Percentiles rank a stretch among this genome's conserved stretches.
These are phyloP conservation scores for Antedon mediterranea DNA, from an alignment of 53 echinoderm and acorn worm species.

Conservation along the genomic window DNA sequence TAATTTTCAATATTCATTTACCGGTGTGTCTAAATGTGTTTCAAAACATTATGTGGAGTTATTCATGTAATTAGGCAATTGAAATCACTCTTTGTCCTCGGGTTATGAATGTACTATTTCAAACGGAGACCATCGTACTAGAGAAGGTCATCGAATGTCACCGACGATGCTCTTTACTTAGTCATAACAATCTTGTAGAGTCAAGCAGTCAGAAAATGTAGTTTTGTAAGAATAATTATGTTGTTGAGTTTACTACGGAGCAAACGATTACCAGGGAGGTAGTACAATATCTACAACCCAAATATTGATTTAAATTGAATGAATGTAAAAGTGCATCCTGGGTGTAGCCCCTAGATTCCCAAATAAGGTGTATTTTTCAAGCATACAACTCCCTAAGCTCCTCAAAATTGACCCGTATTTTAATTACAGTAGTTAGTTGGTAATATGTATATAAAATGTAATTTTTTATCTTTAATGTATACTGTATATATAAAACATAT, in stretches of 20 bases:
- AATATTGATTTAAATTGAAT: not conserved
- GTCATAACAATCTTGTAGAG: not conserved
- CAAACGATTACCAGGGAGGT: not conserved
- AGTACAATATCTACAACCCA: not conserved
- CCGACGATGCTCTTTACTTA: not conserved
- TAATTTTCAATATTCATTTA: not conserved
- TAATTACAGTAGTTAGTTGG: no score
- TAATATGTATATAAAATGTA: no score
- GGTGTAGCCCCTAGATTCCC: not conserved
- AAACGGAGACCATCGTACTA: not conserved
- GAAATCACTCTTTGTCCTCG: not conserved
- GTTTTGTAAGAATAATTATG: not conserved
- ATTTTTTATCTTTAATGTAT: no score
- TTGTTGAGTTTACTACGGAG: no score
- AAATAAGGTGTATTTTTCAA: no score
- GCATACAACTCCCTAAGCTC: no score
- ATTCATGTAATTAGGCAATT: not conserved
- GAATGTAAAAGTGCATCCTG: no score
- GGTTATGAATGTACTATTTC: not conserved
- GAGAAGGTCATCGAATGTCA: not conserved
- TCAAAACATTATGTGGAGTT: not conserved
- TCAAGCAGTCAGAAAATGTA: not conserved
- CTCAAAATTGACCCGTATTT: no score
- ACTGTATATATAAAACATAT: no score
- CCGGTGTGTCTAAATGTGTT: not conserved